Evolutionary conservation across 2,888 invertebrate genomes (phyloP).

Genomic region (Athetis lepigone): DNA sequence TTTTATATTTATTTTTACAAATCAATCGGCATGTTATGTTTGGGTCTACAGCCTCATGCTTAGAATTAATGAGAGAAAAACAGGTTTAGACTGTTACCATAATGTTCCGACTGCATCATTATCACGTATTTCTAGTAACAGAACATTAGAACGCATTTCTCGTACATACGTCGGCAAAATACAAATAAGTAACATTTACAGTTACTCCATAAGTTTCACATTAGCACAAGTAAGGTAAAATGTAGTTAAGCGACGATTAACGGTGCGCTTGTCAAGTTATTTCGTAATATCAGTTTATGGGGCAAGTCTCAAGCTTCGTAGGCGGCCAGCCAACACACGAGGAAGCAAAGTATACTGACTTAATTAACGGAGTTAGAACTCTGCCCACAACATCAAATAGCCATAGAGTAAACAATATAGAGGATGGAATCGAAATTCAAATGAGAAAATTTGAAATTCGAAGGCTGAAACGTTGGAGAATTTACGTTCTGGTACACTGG

Average conservation of each 20-base stretch:
- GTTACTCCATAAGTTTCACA: conserved; percentile 21
- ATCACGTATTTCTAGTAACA: conserved; percentile 42
- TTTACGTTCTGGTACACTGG: no score
- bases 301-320: conserved; percentile 43
- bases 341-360: conserved; percentile 55
- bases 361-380: conserved; percentile 57
- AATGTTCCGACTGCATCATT: conserved; percentile 30
- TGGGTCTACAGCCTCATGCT: not conserved
- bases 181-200: conserved; percentile 17
- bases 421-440: not conserved
- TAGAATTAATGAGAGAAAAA: conserved; percentile 32
- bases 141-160: conserved; percentile 22
- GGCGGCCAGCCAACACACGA: conserved; percentile 54
- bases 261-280: conserved; percentile 45
- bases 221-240: conserved; percentile 36
- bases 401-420: conserved; percentile 25
- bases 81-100: conserved; percentile 35
- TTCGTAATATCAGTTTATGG: conserved; percentile 59
- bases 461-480: not conserved
- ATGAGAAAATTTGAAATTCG: not conserved
- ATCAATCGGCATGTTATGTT: conserved; percentile 26
- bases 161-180: conserved; percentile 2
- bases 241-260: conserved; percentile 40
- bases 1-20: conserved; percentile 10
- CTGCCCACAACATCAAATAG: conserved; percentile 40